Conservation (phyloP, 2,888 invertebrate species). For the Leucophenga montana region DNA sequence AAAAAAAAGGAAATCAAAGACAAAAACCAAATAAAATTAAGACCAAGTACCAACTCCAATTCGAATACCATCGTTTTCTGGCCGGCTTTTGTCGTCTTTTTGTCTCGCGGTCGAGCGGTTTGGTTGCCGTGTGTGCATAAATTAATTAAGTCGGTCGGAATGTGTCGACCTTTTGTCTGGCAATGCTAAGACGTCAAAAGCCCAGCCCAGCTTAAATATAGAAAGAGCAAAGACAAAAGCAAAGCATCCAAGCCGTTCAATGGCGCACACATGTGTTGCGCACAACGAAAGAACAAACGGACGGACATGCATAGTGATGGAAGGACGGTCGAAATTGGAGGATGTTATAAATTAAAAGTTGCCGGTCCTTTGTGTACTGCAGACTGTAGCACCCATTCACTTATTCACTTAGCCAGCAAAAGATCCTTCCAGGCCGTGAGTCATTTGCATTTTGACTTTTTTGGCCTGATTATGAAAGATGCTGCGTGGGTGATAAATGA, state of each 20-base stretch:
- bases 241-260: constrained; percentile 14
- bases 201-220: constrained; percentile 24
- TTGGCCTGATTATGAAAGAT: constrained; percentile 71
- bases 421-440: constrained; percentile 43
- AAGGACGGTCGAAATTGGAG: constrained; percentile 46
- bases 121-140: constrained; percentile 66
- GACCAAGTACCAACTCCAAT: constrained; percentile 38
- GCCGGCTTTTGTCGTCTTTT: constrained; percentile 35
- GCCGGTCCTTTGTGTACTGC: constrained; percentile 59
- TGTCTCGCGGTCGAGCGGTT: constrained; percentile 23
- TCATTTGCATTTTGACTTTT: constrained; percentile 69
- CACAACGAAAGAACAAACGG: not conserved
- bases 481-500: constrained; percentile 72
- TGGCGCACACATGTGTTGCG: constrained; percentile 31
- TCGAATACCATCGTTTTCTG: constrained; percentile 14
- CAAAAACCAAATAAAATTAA: constrained; percentile 37
- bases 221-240: constrained; percentile 38
- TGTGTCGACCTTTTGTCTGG: constrained; percentile 71
- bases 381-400: not conserved
- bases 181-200: constrained; percentile 46
- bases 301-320: not conserved
- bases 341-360: constrained; percentile 70
- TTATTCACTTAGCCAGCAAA: not conserved
- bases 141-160: constrained; percentile 71
- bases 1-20: not conserved